phyloP scores from a whole-genome alignment of 2,113 vertebrate species.

The Enhydra lutris region DNA sequence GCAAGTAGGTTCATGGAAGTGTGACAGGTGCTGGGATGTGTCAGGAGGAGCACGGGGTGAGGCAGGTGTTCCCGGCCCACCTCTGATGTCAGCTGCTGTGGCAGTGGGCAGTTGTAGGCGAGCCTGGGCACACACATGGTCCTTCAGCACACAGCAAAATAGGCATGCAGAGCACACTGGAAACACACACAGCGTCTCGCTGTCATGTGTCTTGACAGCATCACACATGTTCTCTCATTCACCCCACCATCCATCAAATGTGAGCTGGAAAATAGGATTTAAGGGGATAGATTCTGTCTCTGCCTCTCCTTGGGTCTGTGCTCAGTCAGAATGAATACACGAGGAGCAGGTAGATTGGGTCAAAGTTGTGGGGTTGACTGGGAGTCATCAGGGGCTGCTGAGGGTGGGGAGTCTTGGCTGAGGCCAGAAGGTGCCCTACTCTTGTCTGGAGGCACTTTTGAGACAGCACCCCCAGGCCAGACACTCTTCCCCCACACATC shows the following conservation, averaged over 20 bases:
- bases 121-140: neutral
- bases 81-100: neutral
- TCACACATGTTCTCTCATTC: neutral
- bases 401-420: neutral
- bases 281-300: neutral
- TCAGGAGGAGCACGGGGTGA: neutral
- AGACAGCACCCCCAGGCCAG: neutral
- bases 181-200: accelerated
- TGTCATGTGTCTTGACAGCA: accelerated
- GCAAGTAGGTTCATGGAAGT: neutral
- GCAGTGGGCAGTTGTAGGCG: neutral
- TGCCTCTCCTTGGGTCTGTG: neutral
- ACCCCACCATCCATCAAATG: neutral
- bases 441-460: neutral
- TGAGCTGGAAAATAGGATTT: neutral
- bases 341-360: neutral
- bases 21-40: neutral
- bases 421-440: neutral
- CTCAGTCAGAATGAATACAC: neutral
- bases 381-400: neutral
- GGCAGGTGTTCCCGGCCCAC: neutral
- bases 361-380: neutral
- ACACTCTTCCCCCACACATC: no score
- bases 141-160: neutral
- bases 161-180: neutral